Evolutionary conservation across 2,888 invertebrate species (phyloP).

Genomic region (Lithophane semibrunnea): DNA sequence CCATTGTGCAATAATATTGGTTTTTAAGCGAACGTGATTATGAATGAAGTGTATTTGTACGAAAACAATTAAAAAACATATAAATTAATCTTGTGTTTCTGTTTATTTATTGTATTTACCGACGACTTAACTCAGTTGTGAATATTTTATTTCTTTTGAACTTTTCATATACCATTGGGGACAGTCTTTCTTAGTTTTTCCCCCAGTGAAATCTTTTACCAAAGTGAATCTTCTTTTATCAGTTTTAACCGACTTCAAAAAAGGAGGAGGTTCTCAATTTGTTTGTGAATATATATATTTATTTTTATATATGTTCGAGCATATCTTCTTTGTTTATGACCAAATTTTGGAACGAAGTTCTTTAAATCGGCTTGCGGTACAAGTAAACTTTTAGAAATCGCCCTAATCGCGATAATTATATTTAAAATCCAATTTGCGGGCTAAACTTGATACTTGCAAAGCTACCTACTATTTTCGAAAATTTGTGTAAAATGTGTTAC

Average conservation of each 20-base stretch:
- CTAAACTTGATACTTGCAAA: not conserved
- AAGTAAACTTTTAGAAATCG: too few species aligned
- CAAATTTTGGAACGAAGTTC: too few species aligned
- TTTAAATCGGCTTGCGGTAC: too few species aligned
- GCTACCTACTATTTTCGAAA: not conserved
- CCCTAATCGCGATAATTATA: not conserved
- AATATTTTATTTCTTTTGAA: slow-evolving; percentile 5
- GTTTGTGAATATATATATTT: too few species aligned
- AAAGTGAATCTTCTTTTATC: not conserved
- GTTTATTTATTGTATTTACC: not conserved
- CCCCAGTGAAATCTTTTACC: not conserved
- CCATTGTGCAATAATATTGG: slow-evolving; percentile 51
- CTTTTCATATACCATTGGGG: not conserved
- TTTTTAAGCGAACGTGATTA: slow-evolving; percentile 52
- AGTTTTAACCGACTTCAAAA: not conserved
- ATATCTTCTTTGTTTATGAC: not conserved
- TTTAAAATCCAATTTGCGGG: not conserved
- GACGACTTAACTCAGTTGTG: not conserved
- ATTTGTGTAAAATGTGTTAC: slow-evolving; percentile 8
- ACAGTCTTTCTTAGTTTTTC: not conserved
- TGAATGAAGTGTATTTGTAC: slow-evolving; percentile 57
- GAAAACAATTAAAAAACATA: slow-evolving; percentile 47
- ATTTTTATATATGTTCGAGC: not conserved
- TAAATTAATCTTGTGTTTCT: slow-evolving; percentile 21
- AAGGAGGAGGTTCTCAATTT: not conserved